Conservation (phyloP, 1,140 invertebrate species). For the Drosophila auraria region DNA sequence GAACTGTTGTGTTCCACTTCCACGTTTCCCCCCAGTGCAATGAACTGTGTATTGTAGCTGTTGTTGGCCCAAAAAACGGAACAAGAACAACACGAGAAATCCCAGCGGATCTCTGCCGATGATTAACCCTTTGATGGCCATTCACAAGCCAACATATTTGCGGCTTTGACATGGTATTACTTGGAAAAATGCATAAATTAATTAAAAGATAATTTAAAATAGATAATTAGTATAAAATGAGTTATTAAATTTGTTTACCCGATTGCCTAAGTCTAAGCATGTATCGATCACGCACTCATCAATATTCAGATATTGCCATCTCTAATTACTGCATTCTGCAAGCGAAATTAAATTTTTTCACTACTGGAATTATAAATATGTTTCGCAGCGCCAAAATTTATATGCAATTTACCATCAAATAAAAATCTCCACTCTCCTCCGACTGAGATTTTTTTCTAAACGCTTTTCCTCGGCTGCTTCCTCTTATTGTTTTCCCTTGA, state of each 20-base stretch:
- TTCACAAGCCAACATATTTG: neutral
- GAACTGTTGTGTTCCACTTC: slow-evolving; percentile 20
- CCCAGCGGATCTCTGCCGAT: slow-evolving; percentile 6
- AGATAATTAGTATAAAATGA: no score
- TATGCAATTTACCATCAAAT: neutral
- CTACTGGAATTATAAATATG: no score
- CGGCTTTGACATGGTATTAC: neutral
- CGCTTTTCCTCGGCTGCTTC: slow-evolving; percentile 3
- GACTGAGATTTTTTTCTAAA: slow-evolving; percentile 5
- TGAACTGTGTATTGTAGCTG: slow-evolving; percentile 16
- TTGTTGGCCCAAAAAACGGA: neutral
- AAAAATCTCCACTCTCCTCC: neutral
- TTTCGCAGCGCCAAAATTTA: no score
- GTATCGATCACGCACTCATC: no score
- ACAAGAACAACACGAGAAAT: neutral
- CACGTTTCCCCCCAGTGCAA: slow-evolving; percentile 20
- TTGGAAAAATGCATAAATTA: neutral
- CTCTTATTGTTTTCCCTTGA: slow-evolving; percentile 27
- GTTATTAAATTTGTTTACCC: no score
- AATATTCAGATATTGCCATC: no score
- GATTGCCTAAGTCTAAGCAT: no score
- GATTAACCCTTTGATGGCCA: slow-evolving; percentile 19
- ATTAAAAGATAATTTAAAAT: no score
- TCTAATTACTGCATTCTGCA: no score
- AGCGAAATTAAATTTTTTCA: no score